phyloP scores from a whole-genome alignment of 1,140 invertebrate species.

The Xylocopa sonorina region DNA sequence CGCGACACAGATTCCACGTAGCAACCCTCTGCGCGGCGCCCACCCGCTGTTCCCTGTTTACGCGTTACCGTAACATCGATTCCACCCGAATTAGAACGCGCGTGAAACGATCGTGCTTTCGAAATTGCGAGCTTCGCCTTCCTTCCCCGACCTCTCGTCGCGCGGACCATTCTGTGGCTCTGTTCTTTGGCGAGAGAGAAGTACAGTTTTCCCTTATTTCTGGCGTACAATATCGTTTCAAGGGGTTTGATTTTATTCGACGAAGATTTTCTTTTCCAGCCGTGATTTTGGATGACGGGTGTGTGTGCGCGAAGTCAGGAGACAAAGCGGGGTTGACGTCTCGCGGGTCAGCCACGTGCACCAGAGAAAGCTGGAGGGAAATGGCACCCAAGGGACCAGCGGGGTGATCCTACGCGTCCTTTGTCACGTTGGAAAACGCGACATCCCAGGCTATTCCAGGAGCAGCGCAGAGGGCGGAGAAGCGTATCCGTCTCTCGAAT shows the following conservation, averaged over 20 bases:
- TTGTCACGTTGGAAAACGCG: not conserved
- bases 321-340: not conserved
- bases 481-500: slow-evolving; percentile 21
- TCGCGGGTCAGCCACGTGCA: slow-evolving; percentile 24
- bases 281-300: not conserved
- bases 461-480: not conserved
- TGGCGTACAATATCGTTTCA: too few species aligned
- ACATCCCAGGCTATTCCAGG: slow-evolving; percentile 9
- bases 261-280: too few species aligned
- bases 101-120: slow-evolving; percentile 5
- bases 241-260: too few species aligned
- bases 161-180: too few species aligned
- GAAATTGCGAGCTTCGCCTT: too few species aligned
- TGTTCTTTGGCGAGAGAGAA: too few species aligned
- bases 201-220: too few species aligned
- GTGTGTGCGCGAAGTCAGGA: not conserved
- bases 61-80: slow-evolving; percentile 60
- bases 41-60: slow-evolving; percentile 45
- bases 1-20: slow-evolving; percentile 69
- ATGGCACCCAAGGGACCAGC: not conserved
- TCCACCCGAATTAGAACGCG: slow-evolving; percentile 48
- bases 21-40: slow-evolving; percentile 19
- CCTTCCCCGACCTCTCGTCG: too few species aligned
- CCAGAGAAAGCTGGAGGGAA: not conserved
- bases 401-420: not conserved